Evolutionary conservation across 2,888 invertebrate genomes (phyloP), one percentile per base, ranked within the genome.

Genomic region (Megamerina dolium): DNA sequence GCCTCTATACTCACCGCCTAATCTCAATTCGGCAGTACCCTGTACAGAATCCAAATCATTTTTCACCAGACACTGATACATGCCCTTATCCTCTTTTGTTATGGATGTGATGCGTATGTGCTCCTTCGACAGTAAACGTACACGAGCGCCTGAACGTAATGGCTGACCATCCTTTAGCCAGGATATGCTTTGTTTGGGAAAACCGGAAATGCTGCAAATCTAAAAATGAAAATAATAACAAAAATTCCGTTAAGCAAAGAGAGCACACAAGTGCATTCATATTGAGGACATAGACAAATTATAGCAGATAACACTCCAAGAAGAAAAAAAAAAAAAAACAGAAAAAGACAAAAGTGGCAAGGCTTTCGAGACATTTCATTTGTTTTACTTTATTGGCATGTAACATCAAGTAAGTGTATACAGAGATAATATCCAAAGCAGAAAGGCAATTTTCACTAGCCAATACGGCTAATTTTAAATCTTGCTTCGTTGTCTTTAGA

Each of bases 21-120:
- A 77, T 55, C 83, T 75, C 34, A 87, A 74, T 66, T 91, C 87
- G 1, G 87, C 82, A 1, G 82, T 79, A 8, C 85, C 86, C 64
- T 89, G 89, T 2, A 83, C 82, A 59, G 87, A 85, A 62, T 89
- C 89, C 63, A 83, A 79, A 45, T 85, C 82, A 61, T 87, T 89
- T 63, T 82, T 83, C 5, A 85, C 86, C 56, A 91, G 81, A 66
- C 93, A 94, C 66, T 93, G 93, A 70, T 90, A 93, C 80, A 91
- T 85, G 21, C 92, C 93, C 55, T 85, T 81, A 65, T 93, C 91
- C 48, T 85, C 84, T 53, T 83, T 82, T 41, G 82, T 81, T 29
- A 90, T 73, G 37, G 79, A 78, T 48, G 76, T 79, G 59, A 84
- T 78, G 54, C 75, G 73, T 49, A 78, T 72, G 49, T 75, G 73